Evolutionary conservation across 2,888 invertebrate species (phyloP), one percentile per base, ranked within the genome.

Genomic region (Hoplodrina ambigua): DNA sequence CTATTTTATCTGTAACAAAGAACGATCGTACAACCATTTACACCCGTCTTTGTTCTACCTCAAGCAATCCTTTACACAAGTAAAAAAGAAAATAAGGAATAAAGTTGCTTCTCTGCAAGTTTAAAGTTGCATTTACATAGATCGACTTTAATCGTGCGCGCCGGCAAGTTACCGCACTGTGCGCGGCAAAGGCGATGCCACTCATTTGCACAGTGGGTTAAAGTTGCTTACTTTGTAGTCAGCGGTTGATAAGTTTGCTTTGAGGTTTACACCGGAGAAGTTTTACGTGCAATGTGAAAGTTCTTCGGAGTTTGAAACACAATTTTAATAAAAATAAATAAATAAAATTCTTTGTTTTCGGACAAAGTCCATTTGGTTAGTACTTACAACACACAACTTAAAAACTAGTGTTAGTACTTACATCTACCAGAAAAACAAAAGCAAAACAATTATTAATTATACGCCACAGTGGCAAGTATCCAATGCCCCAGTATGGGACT

Each of bases 171-270:
- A 56, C 20, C 52, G 41, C 49, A 30, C 20, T 19, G 20, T 59
- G 75, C 17, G 20, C 53, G 19, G 56, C 60, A 57, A 59, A 66
- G 57, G 33, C 50, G 30, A 53, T 37, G 80, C 50, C 50, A 54
- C 75, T 67, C 74, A 41, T 73, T 75, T 58, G 20, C 58, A 53
- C 54, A 33, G 55, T 15, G 33, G 30, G 20, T 33, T 60, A 56
- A 63, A 75, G 75, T 80, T 75, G 49, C 75, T 75, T 80, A 68
- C 61, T 75, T 80, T 76, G 41, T 75, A 56, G 54, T 52, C 68
- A 30, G 49, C 19, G 25, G 33, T 49, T 49, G 11, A 58, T 46
- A 52, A 67, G 49, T 60, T 73, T 55, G 20, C 52, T 52, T 61
- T 75, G 46, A 66, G 17, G 20, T 11, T 2, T 17, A 4, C 13